Conservation (phyloP, 2,888 invertebrate genomes). For the Tanytarsus gracilentus region DNA sequence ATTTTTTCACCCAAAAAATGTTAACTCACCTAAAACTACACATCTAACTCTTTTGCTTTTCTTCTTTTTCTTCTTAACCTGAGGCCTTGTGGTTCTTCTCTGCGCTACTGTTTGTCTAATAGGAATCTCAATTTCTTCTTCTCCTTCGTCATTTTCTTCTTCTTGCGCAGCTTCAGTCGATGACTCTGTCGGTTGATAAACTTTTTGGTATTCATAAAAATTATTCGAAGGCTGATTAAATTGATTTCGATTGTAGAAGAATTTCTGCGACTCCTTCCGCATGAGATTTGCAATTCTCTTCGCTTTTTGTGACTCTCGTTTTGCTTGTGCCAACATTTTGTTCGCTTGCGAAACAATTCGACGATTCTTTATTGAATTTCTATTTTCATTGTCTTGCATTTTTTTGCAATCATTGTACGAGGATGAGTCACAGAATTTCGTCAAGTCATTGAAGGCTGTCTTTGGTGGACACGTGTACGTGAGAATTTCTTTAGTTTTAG, state of each 20-base stretch:
- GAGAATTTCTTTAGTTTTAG: slow-evolving; percentile 40
- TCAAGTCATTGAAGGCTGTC: slow-evolving; percentile 45
- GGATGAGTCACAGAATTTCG: slow-evolving; percentile 43
- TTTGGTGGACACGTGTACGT: slow-evolving; percentile 45
- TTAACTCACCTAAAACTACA: too few species aligned
- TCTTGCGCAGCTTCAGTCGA: too few species aligned
- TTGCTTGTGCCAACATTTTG: slow-evolving; percentile 38
- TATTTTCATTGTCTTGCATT: neutral
- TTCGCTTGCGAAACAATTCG: slow-evolving; percentile 37
- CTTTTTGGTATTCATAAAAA: neutral
- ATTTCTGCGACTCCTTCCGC: slow-evolving; percentile 32
- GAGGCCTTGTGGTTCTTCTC: too few species aligned
- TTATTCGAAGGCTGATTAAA: neutral
- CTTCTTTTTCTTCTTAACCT: too few species aligned
- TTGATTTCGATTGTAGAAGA: neutral
- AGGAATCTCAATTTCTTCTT: too few species aligned
- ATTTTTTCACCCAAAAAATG: too few species aligned
- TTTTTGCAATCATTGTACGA: slow-evolving; percentile 40
- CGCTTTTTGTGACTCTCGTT: slow-evolving; percentile 32
- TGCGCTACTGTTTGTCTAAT: too few species aligned
- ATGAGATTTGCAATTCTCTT: slow-evolving; percentile 37
- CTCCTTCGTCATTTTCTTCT: too few species aligned
- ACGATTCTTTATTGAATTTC: neutral
- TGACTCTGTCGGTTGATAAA: neutral
- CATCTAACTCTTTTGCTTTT: too few species aligned